Evolutionary conservation across 2,888 invertebrate species (phyloP).

Genomic region (Aspidiotus rigidus): DNA sequence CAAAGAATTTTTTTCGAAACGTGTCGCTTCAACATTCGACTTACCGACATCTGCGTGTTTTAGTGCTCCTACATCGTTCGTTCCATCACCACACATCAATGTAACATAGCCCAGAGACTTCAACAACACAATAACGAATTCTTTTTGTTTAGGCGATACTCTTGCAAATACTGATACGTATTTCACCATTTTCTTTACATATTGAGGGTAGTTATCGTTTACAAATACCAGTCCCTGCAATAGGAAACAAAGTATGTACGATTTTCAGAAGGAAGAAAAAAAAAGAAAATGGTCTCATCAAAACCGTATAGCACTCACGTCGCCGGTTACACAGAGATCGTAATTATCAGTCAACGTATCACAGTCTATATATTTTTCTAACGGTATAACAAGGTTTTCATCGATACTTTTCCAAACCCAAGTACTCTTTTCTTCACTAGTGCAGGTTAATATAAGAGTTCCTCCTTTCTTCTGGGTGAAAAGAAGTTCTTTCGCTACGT

Average conservation of each 20-base stretch:
- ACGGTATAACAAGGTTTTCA: slow-evolving; percentile 49
- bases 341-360: slow-evolving; percentile 59
- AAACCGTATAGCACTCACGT: slow-evolving; percentile 44
- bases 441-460: slow-evolving; percentile 54
- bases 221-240: slow-evolving; percentile 60
- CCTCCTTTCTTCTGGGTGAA: slow-evolving; percentile 66
- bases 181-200: slow-evolving; percentile 66
- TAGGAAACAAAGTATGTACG: neutral
- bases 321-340: slow-evolving; percentile 93
- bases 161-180: slow-evolving; percentile 87
- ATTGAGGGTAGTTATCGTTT: slow-evolving; percentile 52
- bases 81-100: slow-evolving; percentile 99
- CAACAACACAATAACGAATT: slow-evolving; percentile 80
- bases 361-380: slow-evolving; percentile 45
- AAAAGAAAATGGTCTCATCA: neutral
- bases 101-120: slow-evolving; percentile 81
- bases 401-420: slow-evolving; percentile 78
- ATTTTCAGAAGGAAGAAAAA: neutral
- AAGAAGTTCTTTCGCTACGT: slow-evolving; percentile 87
- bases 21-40: slow-evolving; percentile 2
- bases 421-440: slow-evolving; percentile 43
- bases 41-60: slow-evolving; percentile 90
- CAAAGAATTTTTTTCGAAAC: neutral
- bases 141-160: slow-evolving; percentile 98
- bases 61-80: slow-evolving; percentile 97